A percentile compares a stretch with the other conserved stretches of the same genome.
Evolutionary conservation across 2,113 vertebrate genomes (phyloP).

Genomic region (Aramus guarauna): DNA sequence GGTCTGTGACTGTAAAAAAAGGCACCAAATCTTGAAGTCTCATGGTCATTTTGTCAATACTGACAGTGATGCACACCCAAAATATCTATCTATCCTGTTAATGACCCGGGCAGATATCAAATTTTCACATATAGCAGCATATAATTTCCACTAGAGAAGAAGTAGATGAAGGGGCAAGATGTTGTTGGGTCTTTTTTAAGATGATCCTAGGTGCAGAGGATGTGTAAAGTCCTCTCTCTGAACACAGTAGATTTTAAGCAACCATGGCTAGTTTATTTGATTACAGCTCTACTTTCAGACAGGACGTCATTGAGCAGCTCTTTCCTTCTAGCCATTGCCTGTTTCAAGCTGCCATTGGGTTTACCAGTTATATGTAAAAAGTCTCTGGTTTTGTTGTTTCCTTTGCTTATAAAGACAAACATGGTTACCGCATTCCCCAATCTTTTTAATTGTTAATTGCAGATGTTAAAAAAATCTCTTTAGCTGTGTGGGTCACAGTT

Average conservation of each 20-base stretch:
- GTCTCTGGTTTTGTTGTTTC: neutral
- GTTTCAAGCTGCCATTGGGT: neutral
- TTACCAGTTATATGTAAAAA: neutral
- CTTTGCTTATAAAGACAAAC: neutral
- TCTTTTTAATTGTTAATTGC: neutral
- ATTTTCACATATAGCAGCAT: neutral
- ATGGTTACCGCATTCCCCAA: neutral
- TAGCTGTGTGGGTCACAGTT: neutral
- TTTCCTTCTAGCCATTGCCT: neutral
- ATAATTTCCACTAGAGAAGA: neutral
- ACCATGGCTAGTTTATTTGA: neutral
- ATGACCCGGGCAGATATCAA: neutral
- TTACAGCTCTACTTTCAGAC: neutral
- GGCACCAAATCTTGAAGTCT: neutral
- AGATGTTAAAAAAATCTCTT: neutral
- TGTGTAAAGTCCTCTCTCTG: neutral
- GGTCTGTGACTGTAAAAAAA: neutral
- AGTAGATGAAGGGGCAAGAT: neutral
- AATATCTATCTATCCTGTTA: neutral
- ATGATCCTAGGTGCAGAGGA: neutral
- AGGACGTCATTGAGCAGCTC: neutral
- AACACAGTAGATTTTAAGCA: neutral
- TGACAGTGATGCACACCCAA: neutral
- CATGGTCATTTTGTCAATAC: neutral
- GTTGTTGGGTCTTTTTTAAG: neutral